phyloP scores from a whole-genome alignment of 2,888 invertebrate genomes.

The Drosophila nr. perissopoda region DNA sequence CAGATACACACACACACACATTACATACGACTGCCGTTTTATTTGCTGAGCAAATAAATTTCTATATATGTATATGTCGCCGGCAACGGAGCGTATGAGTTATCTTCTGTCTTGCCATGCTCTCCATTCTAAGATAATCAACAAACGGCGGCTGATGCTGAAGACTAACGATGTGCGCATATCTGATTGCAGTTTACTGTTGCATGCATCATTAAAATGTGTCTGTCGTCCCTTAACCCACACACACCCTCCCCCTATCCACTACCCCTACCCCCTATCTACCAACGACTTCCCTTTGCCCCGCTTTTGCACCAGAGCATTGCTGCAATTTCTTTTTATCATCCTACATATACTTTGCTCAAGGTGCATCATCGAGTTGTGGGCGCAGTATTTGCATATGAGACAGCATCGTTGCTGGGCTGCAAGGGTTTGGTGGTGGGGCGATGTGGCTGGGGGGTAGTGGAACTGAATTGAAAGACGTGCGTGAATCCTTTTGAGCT shows the following conservation, averaged over 20 bases:
- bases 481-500: conserved; percentile 57
- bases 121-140: conserved; percentile 76
- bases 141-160: conserved; percentile 75
- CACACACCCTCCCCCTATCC: not conserved
- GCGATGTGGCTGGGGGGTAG: not conserved
- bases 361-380: conserved; percentile 70
- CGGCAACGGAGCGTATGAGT: conserved; percentile 73
- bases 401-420: conserved; percentile 27
- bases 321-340: conserved; percentile 75
- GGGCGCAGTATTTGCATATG: conserved; percentile 72
- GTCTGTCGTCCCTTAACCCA: conserved; percentile 62
- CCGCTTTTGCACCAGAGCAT: conserved; percentile 23
- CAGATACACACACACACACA: not conserved
- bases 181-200: conserved; percentile 78
- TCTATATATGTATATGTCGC: conserved; percentile 49
- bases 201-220: conserved; percentile 83
- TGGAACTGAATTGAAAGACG: conserved; percentile 65
- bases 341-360: conserved; percentile 69
- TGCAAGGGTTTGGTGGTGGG: not conserved
- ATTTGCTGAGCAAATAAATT: conserved; percentile 82
- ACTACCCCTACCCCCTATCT: conserved; percentile 12
- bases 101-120: conserved; percentile 78
- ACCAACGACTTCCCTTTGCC: conserved; percentile 15
- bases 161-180: conserved; percentile 80
- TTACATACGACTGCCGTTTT: conserved; percentile 56